Base-by-base conservation (phyloP, 2,888 invertebrate species). In the Stegana nigrithorax region DNA sequence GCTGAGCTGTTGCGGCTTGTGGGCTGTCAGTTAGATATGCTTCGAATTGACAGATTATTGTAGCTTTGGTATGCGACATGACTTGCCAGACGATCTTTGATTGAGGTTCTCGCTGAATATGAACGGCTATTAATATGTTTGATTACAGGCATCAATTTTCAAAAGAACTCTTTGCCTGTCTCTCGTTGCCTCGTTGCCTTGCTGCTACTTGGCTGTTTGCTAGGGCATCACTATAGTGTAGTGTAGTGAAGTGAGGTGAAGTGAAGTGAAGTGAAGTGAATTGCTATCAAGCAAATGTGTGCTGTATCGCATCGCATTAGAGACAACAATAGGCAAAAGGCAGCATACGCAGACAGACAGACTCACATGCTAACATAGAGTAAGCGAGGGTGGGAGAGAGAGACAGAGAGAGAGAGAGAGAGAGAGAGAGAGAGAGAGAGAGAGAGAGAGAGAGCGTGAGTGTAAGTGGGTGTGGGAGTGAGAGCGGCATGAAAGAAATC, bases 11-110 rank as follows among this genome's bases (percentile, higher is more conserved):
- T 68, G 67, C 65, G 62, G 60, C 64, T 58, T 53, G 39, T 62
- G n/a, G n/a, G n/a, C 61, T 77, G 79, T 78, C 75, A 67, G 75
- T 75, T 75, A 70, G 78, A 75, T 73, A 78, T 69, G 77, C 75
- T 66, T 72, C 80, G 75, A 75, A 72, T 79, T 76, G 75, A 76
- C 80, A 76, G 80, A 75, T 79, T 78, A 76, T 68, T 70, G 50
- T 65, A 61, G 10, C 23, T 68, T 69, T 66, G 68, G 61, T 53
- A 45, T 63, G 45, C 19, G 21, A 5, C 17, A 8, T 12, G 47
- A 17, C 59, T 56, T 25, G 60, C 17, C 23, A 36, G 57, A 12
- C 51, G 23, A 57, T n/a, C 21, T 50, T 67, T 75, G 79, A 77
- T 79, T 79, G 73, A 67, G 75, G 73, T 75, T 62, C 59, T 12